Evolutionary conservation across 2,888 invertebrate species (phyloP).

Genomic region (Spilosoma lubricipeda): DNA sequence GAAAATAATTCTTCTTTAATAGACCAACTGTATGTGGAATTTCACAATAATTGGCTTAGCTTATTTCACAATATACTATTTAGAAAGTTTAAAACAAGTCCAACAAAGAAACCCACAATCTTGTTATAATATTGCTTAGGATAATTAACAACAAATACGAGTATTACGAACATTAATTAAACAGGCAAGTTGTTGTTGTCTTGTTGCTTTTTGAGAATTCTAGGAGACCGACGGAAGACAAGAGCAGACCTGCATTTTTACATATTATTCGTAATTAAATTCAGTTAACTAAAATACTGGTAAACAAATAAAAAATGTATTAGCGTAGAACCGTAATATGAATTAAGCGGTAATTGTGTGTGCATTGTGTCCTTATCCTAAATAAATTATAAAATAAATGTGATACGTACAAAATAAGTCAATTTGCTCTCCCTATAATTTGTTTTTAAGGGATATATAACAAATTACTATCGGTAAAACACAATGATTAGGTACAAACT

Average conservation of each 20-base stretch:
- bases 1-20: neutral
- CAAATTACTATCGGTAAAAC: slow-evolving; percentile 35
- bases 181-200: neutral
- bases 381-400: neutral
- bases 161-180: neutral
- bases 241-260: neutral
- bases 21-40: neutral
- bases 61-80: neutral
- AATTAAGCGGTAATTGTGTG: neutral
- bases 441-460: slow-evolving; percentile 19
- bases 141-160: neutral
- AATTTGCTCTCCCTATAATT: neutral
- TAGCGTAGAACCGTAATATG: neutral
- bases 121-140: neutral
- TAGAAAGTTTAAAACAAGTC: neutral
- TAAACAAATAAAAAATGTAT: neutral
- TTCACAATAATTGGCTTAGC: neutral
- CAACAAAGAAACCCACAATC: neutral
- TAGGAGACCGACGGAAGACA: neutral
- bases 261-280: neutral
- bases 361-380: neutral
- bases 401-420: neutral
- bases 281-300: neutral
- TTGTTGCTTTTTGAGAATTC: neutral
- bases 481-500: slow-evolving; percentile 15